These are phyloP conservation scores for Carassius gibelio DNA, from an alignment of 2,113 vertebrate species.

Conservation along the genomic window DNA sequence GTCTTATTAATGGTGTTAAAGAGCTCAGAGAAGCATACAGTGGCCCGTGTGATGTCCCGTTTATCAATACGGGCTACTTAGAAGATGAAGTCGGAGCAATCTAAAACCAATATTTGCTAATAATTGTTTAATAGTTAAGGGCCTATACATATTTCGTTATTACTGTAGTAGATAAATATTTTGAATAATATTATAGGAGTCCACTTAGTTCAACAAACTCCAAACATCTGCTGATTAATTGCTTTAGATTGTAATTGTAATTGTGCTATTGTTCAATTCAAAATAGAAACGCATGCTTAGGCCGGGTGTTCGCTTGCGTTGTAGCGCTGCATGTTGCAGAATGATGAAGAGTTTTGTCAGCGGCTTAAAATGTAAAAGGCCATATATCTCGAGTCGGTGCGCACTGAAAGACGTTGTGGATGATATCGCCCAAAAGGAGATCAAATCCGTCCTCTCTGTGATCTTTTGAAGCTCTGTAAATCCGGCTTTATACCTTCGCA, in stretches of 20 bases:
- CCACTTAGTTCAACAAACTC: background rate
- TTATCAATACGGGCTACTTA: conserved; percentile 73
- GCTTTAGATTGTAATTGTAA: background rate
- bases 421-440: conserved; percentile 63
- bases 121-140: background rate
- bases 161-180: background rate
- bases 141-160: background rate
- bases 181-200: background rate
- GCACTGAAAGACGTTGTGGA: conserved; percentile 23
- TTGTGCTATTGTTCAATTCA: background rate
- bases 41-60: conserved; percentile 76
- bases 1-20: conserved; percentile 84
- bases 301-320: background rate
- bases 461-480: conserved; percentile 81
- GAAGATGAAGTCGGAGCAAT: conserved; percentile 65
- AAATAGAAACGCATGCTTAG: background rate
- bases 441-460: conserved; percentile 72
- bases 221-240: background rate
- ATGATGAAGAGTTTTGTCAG: conserved; percentile 30
- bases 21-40: conserved; percentile 74
- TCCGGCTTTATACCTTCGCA: conserved; percentile 75
- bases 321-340: background rate
- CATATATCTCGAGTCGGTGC: conserved; percentile 39
- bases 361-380: conserved; percentile 31
- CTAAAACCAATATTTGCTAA: conserved; percentile 26